phyloP scores from a whole-genome alignment of 2,888 invertebrate species.

The Lycia hirtaria region DNA sequence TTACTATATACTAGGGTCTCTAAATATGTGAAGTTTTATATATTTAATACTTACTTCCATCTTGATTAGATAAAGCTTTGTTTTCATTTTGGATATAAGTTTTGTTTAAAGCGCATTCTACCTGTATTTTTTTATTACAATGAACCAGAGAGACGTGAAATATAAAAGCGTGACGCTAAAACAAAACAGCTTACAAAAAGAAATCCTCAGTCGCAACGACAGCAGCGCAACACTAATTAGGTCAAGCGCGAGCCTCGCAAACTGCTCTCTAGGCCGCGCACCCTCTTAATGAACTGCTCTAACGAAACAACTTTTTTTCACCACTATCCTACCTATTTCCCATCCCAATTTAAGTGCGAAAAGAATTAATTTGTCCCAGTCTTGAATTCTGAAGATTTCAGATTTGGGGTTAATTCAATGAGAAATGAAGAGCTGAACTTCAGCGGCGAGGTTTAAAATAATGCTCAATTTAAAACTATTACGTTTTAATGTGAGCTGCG shows the following conservation, averaged over 20 bases:
- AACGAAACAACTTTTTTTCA: conserved; percentile 73
- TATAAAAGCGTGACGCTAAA: conserved; percentile 46
- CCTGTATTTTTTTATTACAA: too few species aligned
- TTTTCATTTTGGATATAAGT: too few species aligned
- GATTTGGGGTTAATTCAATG: conserved; percentile 24
- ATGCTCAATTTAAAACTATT: conserved; percentile 30
- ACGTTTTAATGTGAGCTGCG: conserved; percentile 18
- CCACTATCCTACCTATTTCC: conserved; percentile 54
- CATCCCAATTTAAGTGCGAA: conserved; percentile 36
- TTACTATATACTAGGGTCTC: too few species aligned
- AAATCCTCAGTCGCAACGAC: conserved; percentile 65
- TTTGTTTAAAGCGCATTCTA: too few species aligned
- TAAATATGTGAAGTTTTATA: too few species aligned
- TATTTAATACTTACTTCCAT: too few species aligned
- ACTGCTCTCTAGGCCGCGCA: conserved; percentile 65
- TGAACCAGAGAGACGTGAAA: neutral
- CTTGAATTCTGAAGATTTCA: conserved; percentile 21
- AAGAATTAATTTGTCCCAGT: conserved; percentile 21
- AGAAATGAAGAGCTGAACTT: conserved; percentile 27
- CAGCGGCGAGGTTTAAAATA: conserved; percentile 21
- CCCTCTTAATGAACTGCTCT: conserved; percentile 76
- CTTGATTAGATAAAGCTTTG: too few species aligned
- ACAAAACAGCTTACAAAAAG: conserved; percentile 63
- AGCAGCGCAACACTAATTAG: conserved; percentile 70
- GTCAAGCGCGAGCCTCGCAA: conserved; percentile 73